Percentiles rank a stretch among this genome's conserved stretches.
phyloP scores from a whole-genome alignment of 2,113 vertebrate genomes.

The Thinocorus orbignyianus region DNA sequence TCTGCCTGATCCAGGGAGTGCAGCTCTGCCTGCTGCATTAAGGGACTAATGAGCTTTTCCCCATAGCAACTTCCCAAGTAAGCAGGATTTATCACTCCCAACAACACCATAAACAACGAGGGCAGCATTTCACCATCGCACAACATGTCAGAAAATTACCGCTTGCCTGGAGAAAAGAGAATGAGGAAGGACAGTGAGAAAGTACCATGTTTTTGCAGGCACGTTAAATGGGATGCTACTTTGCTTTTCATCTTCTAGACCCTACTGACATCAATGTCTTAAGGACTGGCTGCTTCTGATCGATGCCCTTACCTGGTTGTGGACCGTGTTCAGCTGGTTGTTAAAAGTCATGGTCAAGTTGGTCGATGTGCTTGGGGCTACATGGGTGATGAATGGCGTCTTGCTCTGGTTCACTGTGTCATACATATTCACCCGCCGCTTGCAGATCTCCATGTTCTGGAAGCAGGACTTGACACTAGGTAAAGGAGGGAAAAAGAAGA shows the following conservation, averaged over 20 bases:
- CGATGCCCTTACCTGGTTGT: constrained; percentile 82
- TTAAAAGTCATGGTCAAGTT: constrained; percentile 99
- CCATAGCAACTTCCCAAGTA: constrained; percentile 44
- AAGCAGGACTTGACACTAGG: constrained; percentile 98
- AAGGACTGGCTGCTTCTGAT: not conserved
- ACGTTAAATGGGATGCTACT: not conserved
- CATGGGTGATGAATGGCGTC: constrained; percentile 97
- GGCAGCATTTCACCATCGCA: not conserved
- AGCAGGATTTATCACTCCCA: constrained; percentile 26
- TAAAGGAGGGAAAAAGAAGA: not conserved
- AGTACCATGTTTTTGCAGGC: not conserved
- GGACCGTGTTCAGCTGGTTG: constrained; percentile 98
- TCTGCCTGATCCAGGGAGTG: not conserved
- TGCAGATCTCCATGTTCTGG: constrained; percentile 99
- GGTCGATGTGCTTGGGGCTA: constrained; percentile 97
- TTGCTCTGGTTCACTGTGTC: constrained; percentile 99
- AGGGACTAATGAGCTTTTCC: constrained; percentile 39
- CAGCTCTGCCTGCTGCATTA: not conserved
- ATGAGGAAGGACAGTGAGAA: not conserved
- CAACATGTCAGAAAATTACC: not conserved
- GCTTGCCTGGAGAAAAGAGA: not conserved
- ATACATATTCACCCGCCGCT: constrained; percentile 95
- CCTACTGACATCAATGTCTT: not conserved
- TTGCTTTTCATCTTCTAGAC: not conserved
- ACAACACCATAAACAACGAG: not conserved